A percentile compares a stretch with the other conserved stretches of the same genome.
Conservation (phyloP, 2,888 invertebrate species). For the Apodemia zela region DNA sequence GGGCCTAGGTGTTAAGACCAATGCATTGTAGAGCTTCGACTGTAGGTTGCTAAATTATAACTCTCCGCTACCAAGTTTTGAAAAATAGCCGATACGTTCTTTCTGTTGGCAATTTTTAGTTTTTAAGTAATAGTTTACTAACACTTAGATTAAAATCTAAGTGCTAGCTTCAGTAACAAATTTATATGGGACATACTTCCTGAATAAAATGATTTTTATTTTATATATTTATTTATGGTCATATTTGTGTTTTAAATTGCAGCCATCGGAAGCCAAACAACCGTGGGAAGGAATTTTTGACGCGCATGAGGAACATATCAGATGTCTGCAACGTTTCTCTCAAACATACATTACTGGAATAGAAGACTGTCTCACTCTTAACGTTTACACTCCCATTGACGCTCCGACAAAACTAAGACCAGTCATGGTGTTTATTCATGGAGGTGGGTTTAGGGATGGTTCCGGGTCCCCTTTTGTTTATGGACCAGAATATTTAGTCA, state of each 20-base stretch:
- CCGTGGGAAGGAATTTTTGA: conserved; percentile 54
- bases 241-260: conserved; percentile 35
- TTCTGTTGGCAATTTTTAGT: too few relatives aligned
- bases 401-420: conserved; percentile 39
- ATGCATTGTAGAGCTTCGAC: conserved; percentile 2
- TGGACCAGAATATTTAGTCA: conserved; percentile 58
- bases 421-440: conserved; percentile 71
- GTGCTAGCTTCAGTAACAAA: too few relatives aligned
- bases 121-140: too few relatives aligned
- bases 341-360: conserved; percentile 44
- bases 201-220: too few relatives aligned
- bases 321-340: conserved; percentile 60
- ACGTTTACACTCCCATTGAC: conserved; percentile 55
- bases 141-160: too few relatives aligned
- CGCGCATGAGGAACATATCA: conserved; percentile 53
- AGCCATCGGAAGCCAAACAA: conserved; percentile 49
- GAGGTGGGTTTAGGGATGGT: conserved; percentile 66
- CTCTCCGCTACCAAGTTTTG: conserved; percentile 14
- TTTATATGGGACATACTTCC: too few relatives aligned
- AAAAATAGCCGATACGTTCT: too few relatives aligned
- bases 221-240: too few relatives aligned
- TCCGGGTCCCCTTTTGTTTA: conserved; percentile 61
- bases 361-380: conserved; percentile 63
- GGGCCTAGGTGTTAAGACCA: conserved; percentile 1
- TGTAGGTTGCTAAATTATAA: conserved; percentile 13